Conservation (phyloP, 2,113 vertebrate genomes). For the Tragulus kanchil region DNA sequence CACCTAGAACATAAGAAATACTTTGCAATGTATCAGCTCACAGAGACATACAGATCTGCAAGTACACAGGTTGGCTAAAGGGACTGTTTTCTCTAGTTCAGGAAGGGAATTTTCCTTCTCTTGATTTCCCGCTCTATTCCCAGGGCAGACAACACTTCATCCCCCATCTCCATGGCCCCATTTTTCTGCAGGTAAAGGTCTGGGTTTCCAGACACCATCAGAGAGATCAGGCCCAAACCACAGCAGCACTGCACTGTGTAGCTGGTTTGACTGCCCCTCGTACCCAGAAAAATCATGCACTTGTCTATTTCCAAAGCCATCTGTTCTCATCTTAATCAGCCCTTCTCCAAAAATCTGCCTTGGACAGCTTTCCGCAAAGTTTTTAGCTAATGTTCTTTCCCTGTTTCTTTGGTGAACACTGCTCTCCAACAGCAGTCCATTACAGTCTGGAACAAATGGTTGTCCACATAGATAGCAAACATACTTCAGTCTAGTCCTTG, state of each 20-base stretch:
- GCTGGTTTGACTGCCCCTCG: not conserved
- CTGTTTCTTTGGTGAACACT: not conserved
- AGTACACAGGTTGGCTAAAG: not conserved
- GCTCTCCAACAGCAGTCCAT: not conserved
- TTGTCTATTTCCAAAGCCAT: not conserved
- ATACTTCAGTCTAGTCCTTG: not conserved
- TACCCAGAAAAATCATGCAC: conserved; percentile 7
- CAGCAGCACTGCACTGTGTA: not conserved
- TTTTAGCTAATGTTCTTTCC: not conserved
- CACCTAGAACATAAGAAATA: not conserved
- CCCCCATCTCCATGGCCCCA: not conserved
- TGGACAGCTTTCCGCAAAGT: not conserved
- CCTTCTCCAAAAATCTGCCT: not conserved
- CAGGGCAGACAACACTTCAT: not conserved
- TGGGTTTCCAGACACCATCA: not conserved
- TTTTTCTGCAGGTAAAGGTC: not conserved
- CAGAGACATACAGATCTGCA: not conserved
- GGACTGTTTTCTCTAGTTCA: not conserved
- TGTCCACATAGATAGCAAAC: not conserved
- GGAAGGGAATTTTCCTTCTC: not conserved
- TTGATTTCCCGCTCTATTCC: not conserved
- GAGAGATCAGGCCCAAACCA: not conserved
- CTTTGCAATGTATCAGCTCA: not conserved
- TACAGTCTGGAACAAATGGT: not conserved
- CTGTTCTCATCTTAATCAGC: not conserved